Evolutionary conservation across 2,888 invertebrate species (phyloP), one percentile per base, ranked within the genome.

Genomic region (Coenonympha glycerion): DNA sequence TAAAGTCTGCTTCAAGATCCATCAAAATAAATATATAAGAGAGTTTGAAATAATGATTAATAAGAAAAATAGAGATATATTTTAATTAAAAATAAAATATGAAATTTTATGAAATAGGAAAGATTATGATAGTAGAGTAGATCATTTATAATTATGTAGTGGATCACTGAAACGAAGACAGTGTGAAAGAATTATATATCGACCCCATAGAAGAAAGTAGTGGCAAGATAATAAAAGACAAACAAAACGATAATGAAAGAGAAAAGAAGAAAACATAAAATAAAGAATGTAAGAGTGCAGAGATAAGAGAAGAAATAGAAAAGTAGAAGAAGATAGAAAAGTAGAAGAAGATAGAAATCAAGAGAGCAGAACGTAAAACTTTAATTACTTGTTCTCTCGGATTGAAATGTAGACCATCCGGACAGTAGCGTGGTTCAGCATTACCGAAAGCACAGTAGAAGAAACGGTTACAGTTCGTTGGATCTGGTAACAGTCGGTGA

Each of bases 401-500:
- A 6, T 66, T 66, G 62, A 68, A 70, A 28, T 67, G 58, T 0
- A 59, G 49, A 1, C 63, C 65, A 2, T 51, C n/a, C 0, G 56
- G 44, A 30, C 69, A 69, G 0, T 51, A 31, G 1, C 59, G 50
- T 18, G 49, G 57, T 0, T 59, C 57, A 6, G 55, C 47, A 19
- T 62, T 56, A 15, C 70, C 72, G 11, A 56, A 56, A 1, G 60
- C 58, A 49, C 73, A 75, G 33, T 66, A 62, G 54, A 72, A 73
- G 62, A 68, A 73, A 21, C 60, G 64, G 26, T 53, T 54, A 55
- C 74, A 74, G n/a, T 68, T 58, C 0, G 54, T 56, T 46, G 68
- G 66, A 33, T 74, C 71, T 0, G 73, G 70, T n/a, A 74, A 39
- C 0, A 71, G 53, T 1, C 57, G 52, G 16, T 71, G 62, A 5